phyloP scores from a whole-genome alignment of 2,797 vertebrate species.

The Buphagus erythrorhynchus region DNA sequence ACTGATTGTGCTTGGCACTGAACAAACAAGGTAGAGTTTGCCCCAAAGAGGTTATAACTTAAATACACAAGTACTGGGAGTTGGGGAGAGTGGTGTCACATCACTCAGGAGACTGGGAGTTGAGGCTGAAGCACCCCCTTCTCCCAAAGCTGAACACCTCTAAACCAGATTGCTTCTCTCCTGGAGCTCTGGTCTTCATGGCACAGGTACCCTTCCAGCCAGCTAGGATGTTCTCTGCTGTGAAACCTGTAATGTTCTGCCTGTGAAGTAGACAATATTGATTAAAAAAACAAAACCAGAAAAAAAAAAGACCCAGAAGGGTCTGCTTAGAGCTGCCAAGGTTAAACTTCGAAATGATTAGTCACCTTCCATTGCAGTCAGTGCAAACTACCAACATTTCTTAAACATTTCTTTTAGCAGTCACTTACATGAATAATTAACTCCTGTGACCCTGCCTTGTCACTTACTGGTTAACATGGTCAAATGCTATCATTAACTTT shows the following conservation, averaged over 20 bases:
- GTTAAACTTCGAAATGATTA: slow-evolving; percentile 41
- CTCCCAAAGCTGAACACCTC: background rate
- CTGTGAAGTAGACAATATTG: slow-evolving; percentile 4
- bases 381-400: slow-evolving; percentile 31
- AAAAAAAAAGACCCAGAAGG: background rate
- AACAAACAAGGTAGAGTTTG: background rate
- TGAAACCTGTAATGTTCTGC: background rate
- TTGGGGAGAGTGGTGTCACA: rapidly evolving
- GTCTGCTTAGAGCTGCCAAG: slow-evolving; percentile 46
- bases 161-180: background rate
- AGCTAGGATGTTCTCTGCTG: background rate
- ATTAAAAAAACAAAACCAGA: slow-evolving; percentile 28
- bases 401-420: slow-evolving; percentile 32
- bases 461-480: slow-evolving; percentile 44
- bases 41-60: background rate
- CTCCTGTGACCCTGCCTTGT: slow-evolving; percentile 39
- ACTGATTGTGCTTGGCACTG: background rate
- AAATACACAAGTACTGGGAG: background rate
- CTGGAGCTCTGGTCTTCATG: background rate
- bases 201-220: background rate
- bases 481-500: slow-evolving; percentile 21
- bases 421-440: slow-evolving; percentile 65
- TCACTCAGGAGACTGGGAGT: rapidly evolving
- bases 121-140: background rate
- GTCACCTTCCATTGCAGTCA: slow-evolving; percentile 43